Base-by-base conservation (phyloP, 2,113 vertebrate species). In the Colaptes auratus region DNA sequence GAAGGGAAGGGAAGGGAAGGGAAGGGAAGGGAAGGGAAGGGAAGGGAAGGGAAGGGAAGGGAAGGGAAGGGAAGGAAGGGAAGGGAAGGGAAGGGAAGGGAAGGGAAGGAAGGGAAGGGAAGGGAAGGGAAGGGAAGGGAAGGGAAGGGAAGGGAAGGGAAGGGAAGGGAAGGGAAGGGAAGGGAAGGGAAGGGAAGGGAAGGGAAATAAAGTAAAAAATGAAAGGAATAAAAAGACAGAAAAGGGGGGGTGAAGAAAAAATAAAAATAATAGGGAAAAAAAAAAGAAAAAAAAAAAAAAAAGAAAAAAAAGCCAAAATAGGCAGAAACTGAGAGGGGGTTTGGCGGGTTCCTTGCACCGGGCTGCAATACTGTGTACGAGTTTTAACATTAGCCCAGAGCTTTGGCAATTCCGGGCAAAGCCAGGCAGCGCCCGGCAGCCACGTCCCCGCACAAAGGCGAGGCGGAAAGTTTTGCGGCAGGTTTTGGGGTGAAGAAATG, bases 1-100 rank as follows among this genome's bases (percentile, higher is more conserved):
- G 0, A 4, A 10, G 24, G 7, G 1, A 1, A 3, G 7, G 14
- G 8, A n/a, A 13, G 2, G 2, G 2, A 24, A 6, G 2, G 1
- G 6, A 31, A 21, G 2, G 11, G 27, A 42, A 28, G 14, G 6
- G 24, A 8, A 8, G 10, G 6, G 27, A 42, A 20, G 5, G 12
- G 9, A 20, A 36, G 14, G 11, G 12, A 7, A 2, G 15, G 8
- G 24, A 3, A 10, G 19, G 33, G 24, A 27, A 6, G 25, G 16
- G 16, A 7, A 6, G 28, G 10, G 6, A 17, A 1, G 4, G 21
- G 6, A 30, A 19, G 1, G 24, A 36, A 25, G 14, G 8, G 21
- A 13, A 39, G 30, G 20, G 17, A 48, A 15, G 19, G 15, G 13
- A 10, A 33, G 4, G 11, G 5, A 9, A 12, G 19, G 6, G 10